These are phyloP conservation scores for Drosophila tsacasi DNA, from an alignment of 1,140 invertebrate genomes.

Conservation along the genomic window DNA sequence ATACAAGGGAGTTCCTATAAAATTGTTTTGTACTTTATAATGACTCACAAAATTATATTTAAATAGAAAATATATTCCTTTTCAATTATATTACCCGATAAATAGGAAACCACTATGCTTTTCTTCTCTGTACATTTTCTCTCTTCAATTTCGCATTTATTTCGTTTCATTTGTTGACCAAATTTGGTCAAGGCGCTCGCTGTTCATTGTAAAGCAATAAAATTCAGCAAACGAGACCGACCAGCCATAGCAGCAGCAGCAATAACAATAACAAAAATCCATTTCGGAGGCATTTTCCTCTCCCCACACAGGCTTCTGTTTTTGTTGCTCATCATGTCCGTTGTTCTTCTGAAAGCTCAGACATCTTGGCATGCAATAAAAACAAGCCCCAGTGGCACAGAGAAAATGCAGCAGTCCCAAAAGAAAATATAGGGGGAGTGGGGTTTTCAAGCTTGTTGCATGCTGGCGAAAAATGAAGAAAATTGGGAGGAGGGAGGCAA, in stretches of 20 bases:
- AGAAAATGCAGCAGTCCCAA: slow-evolving; percentile 44
- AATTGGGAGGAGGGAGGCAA: background rate
- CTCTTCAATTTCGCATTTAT: slow-evolving; percentile 25
- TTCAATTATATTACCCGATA: no score
- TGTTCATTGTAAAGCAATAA: slow-evolving; percentile 74
- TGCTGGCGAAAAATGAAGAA: slow-evolving; percentile 14
- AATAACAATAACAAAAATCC: slow-evolving; percentile 70
- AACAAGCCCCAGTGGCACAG: slow-evolving; percentile 52
- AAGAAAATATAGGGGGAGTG: background rate
- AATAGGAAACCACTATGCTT: background rate
- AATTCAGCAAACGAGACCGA: slow-evolving; percentile 45
- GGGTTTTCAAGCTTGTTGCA: slow-evolving; percentile 3
- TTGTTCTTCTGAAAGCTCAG: slow-evolving; percentile 63
- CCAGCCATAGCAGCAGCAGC: slow-evolving; percentile 24
- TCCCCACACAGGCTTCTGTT: slow-evolving; percentile 14
- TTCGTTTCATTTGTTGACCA: slow-evolving; percentile 61
- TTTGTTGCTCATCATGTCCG: slow-evolving; percentile 58
- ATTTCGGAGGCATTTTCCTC: slow-evolving; percentile 52
- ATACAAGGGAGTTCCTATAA: no score
- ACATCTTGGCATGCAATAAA: slow-evolving; percentile 75
- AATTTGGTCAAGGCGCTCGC: slow-evolving; percentile 63
- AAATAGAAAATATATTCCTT: background rate
- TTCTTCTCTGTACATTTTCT: background rate
- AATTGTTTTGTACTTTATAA: background rate
- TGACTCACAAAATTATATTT: background rate